Conservation (phyloP, 1,140 invertebrate genomes). For the Leptoteleia sp. region DNA sequence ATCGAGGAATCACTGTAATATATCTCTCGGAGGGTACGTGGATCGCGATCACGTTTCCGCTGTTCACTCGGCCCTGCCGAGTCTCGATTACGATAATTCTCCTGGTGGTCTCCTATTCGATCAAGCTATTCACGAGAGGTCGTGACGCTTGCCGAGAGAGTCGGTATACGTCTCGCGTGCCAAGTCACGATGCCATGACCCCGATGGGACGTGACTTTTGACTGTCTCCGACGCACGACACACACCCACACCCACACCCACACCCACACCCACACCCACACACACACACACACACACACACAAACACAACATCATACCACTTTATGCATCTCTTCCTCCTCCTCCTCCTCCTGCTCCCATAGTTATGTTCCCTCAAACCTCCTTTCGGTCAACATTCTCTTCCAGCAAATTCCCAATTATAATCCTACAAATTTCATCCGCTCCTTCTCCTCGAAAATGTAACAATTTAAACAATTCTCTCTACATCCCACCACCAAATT, state of each 20-base stretch:
- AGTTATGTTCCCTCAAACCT: too few relatives aligned
- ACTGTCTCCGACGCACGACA: slow-evolving; percentile 60
- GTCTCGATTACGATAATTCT: slow-evolving; percentile 64
- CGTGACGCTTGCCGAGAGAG: slow-evolving; percentile 56
- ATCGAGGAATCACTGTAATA: slow-evolving; percentile 51
- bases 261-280: too few relatives aligned
- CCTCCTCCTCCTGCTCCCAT: too few relatives aligned
- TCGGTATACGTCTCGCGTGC: slow-evolving; percentile 63
- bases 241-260: too few relatives aligned
- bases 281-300: too few relatives aligned
- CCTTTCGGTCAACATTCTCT: too few relatives aligned
- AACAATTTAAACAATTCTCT: too few relatives aligned
- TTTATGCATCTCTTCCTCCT: not conserved
- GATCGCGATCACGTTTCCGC: slow-evolving; percentile 61
- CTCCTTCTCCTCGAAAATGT: too few relatives aligned
- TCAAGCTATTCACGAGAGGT: slow-evolving; percentile 60
- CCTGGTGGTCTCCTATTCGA: slow-evolving; percentile 55
- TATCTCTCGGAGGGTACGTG: slow-evolving; percentile 41
- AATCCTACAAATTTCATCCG: too few relatives aligned
- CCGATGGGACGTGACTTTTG: slow-evolving; percentile 69
- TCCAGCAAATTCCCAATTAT: too few relatives aligned
- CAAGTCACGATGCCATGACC: slow-evolving; percentile 65
- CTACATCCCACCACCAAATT: too few relatives aligned
- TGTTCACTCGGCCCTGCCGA: slow-evolving; percentile 55
- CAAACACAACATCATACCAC: not conserved